Base-by-base conservation (phyloP, 2,797 vertebrate species). In the Anomalospiza imberbis region DNA sequence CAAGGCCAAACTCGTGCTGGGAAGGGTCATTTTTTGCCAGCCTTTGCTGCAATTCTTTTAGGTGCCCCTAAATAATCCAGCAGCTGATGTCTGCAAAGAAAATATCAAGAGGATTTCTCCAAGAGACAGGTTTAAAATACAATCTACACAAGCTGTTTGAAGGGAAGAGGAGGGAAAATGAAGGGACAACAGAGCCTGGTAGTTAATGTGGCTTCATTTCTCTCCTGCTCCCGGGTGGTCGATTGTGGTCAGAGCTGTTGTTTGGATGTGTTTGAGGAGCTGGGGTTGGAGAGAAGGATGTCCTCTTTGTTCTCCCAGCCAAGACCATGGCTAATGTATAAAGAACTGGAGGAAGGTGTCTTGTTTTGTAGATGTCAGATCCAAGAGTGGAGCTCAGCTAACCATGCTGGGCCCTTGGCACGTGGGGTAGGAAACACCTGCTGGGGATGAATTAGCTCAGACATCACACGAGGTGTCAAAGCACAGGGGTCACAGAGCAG, bases 291-390 rank as follows among this genome's bases (percentile, higher is more conserved):
- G 31, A 48, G 40, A 60, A 85, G 78, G 85, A 78, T 71, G 50
- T 79, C 22, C 48, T 70, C 91, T 96, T 94, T 94, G 84, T 93
- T 96, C 85, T 91, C 84, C 45, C 47, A 51, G 88, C 79, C 94
- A 95, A 94, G 85, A 75, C 24, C 67, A 51, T 6, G 32, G 29
- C 32, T 68, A 6, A 47, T 34, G 32, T 38, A 20, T 60, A 76
- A 94, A 83, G 92, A 51, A 48, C 44, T 76, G 45, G 17, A 40
- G 34, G 57, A 84, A 88, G 51, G 85, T 95, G 47, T 83, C 87
- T 89, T 10, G n/a, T 32, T 67, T 36, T 29, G 50, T 71, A 60
- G 63, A 28, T 62, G 70, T 74, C 61, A 16, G 47, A 66, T 25
- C 12, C 44, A 68, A 76, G 34, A 79, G 32, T 7, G 70, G n/a